phyloP scores from a whole-genome alignment of 2,113 vertebrate genomes.

The Mionectes macconnelli region DNA sequence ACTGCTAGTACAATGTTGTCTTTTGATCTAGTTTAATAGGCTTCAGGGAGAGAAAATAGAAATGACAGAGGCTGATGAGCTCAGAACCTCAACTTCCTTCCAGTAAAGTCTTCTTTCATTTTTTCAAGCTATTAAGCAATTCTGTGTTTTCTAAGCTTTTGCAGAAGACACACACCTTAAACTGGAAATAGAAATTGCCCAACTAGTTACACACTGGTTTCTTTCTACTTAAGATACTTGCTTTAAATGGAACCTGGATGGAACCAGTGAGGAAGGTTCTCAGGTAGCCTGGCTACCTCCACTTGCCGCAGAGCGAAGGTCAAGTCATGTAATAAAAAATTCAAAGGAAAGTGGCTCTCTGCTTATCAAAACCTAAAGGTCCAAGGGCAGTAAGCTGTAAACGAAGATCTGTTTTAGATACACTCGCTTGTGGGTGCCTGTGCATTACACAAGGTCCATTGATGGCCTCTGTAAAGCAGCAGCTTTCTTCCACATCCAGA shows the following conservation, averaged over 20 bases:
- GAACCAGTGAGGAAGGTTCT: background rate
- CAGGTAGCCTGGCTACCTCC: background rate
- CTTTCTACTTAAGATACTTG: background rate
- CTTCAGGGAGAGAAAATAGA: background rate
- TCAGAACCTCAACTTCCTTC: slow-evolving; percentile 39
- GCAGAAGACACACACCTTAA: slow-evolving; percentile 3
- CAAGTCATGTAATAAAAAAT: background rate
- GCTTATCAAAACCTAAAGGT: background rate
- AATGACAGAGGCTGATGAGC: background rate
- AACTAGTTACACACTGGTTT: background rate
- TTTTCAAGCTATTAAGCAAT: slow-evolving; percentile 45
- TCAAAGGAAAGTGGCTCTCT: background rate
- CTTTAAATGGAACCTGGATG: background rate
- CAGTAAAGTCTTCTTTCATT: slow-evolving; percentile 34
- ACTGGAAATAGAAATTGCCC: background rate
- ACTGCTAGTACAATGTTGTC: background rate
- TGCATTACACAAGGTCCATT: background rate
- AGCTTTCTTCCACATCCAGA: background rate
- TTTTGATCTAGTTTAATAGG: background rate
- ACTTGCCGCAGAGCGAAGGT: background rate
- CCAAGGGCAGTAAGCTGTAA: background rate
- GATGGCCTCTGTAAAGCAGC: background rate
- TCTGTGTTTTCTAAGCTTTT: slow-evolving; percentile 25
- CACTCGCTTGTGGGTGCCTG: rapidly evolving
- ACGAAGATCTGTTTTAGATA: background rate